These are phyloP conservation scores for Macrotus californicus DNA, from an alignment of 2,113 vertebrate genomes.

Conservation along the genomic window DNA sequence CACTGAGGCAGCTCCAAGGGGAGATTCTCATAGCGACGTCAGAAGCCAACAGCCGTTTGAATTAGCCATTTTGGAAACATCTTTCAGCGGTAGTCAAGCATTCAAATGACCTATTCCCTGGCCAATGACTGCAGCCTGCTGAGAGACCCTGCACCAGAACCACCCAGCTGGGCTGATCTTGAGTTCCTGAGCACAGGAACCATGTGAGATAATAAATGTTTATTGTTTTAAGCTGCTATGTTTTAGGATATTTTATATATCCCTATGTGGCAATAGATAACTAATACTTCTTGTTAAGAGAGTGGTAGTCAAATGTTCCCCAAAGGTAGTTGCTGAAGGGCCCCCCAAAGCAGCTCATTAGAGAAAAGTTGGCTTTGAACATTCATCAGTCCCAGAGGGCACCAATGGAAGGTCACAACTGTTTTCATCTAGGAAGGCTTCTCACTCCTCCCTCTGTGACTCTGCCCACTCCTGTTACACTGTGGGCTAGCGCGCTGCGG, in stretches of 20 bases:
- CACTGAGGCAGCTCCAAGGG: neutral
- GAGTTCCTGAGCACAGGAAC: neutral
- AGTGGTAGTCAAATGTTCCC: neutral
- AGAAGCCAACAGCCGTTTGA: neutral
- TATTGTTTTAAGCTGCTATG: neutral
- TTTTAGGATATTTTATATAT: neutral
- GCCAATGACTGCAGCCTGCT: neutral
- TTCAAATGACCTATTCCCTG: neutral
- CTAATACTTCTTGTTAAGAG: neutral
- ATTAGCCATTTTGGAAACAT: neutral
- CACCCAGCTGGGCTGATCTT: neutral
- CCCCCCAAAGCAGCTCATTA: neutral
- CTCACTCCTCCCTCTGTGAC: neutral
- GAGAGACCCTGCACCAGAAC: neutral
- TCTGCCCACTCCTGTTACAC: accelerated
- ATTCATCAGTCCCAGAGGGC: neutral
- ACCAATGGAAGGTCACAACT: neutral
- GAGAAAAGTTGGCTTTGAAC: neutral
- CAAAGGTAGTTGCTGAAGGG: neutral
- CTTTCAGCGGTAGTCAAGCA: neutral
- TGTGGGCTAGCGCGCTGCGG: neutral
- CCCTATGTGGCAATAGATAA: neutral
- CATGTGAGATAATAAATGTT: neutral
- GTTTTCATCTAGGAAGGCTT: neutral
- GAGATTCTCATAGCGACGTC: neutral